Evolutionary conservation across 2,113 vertebrate genomes (phyloP).

Genomic region (Hippoglossus stenolepis): DNA sequence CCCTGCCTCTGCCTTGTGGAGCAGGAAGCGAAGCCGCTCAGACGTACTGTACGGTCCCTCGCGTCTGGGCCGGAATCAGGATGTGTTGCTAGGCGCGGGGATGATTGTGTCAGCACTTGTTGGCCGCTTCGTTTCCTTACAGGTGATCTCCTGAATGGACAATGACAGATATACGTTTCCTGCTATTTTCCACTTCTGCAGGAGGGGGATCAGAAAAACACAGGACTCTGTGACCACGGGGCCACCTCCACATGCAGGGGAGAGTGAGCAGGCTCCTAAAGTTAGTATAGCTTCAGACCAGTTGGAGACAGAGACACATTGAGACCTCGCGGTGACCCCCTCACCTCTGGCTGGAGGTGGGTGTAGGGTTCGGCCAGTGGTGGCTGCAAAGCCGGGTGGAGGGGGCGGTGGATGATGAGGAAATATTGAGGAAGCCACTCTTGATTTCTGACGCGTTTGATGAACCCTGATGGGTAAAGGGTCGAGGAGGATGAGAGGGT

Average conservation of each 20-base stretch:
- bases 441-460: constrained; percentile 81
- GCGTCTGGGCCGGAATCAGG: constrained; percentile 83
- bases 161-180: constrained; percentile 86
- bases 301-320: constrained; percentile 67
- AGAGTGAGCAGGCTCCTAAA: constrained; percentile 54
- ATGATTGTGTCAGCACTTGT: constrained; percentile 86
- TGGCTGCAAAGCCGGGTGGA: constrained; percentile 42
- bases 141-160: constrained; percentile 86
- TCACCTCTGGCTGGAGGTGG: constrained; percentile 46
- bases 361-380: constrained; percentile 26
- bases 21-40: constrained; percentile 76
- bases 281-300: constrained; percentile 46
- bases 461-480: constrained; percentile 72
- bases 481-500: constrained; percentile 71
- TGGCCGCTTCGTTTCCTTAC: constrained; percentile 83
- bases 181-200: constrained; percentile 81
- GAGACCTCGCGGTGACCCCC: constrained; percentile 60
- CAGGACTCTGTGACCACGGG: constrained; percentile 55
- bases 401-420: constrained; percentile 52
- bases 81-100: constrained; percentile 83
- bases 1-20: constrained; percentile 50
- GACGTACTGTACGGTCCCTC: constrained; percentile 80
- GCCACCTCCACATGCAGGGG: constrained; percentile 55
- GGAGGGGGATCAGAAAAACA: constrained; percentile 76
- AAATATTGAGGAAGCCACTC: constrained; percentile 78